phyloP scores from a whole-genome alignment of 2,113 vertebrate species.

The Rhineura floridana region DNA sequence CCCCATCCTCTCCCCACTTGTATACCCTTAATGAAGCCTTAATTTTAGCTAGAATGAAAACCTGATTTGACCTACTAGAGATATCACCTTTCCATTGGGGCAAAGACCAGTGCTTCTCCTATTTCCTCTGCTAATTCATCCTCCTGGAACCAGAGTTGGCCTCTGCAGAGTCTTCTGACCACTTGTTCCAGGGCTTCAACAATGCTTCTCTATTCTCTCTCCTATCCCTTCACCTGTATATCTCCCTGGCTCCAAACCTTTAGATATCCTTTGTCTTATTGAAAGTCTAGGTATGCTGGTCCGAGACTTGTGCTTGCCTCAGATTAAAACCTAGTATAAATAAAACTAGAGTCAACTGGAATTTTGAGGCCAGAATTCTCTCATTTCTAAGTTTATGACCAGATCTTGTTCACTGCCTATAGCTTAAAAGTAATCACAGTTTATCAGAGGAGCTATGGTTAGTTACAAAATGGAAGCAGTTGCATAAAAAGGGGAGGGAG shows the following conservation, averaged over 20 bases:
- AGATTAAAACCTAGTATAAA: background rate
- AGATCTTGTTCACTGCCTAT: background rate
- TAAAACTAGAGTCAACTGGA: background rate
- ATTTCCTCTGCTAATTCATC: background rate
- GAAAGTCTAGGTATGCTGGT: background rate
- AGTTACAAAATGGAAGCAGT: background rate
- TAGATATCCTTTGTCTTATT: background rate
- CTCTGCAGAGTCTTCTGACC: background rate
- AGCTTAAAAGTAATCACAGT: background rate
- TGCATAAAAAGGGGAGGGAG: background rate
- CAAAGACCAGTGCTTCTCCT: background rate
- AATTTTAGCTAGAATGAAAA: background rate
- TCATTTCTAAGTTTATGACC: background rate
- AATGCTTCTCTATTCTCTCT: background rate
- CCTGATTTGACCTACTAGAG: background rate
- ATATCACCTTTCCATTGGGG: background rate
- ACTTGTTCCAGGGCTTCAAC: background rate
- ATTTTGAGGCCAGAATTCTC: background rate
- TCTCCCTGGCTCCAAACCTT: background rate
- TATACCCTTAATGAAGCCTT: background rate
- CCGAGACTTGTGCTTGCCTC: background rate
- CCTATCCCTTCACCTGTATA: background rate
- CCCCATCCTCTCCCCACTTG: background rate
- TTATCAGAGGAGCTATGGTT: background rate
- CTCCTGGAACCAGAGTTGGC: background rate